These are phyloP conservation scores for Hexactinellida sp. DNA, from an alignment of 37 sponge, comb jelly and placozoan genomes.

Conservation along the genomic window DNA sequence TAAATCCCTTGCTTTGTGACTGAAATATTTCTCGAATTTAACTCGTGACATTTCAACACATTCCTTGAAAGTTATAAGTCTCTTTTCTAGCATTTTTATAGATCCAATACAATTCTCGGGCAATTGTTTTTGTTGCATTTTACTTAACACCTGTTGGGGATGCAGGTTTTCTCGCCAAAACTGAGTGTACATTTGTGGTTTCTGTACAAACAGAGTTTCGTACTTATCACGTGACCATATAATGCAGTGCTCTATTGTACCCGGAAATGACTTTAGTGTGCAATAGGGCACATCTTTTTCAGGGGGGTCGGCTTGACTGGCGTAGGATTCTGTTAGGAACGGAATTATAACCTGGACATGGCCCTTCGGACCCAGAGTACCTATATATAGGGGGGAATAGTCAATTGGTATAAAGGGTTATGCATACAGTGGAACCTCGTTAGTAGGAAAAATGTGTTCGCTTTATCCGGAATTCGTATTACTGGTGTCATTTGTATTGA, in stretches of 20 bases:
- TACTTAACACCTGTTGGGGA: slow-evolving; percentile 26
- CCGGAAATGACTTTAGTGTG: slow-evolving; percentile 93
- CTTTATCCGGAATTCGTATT: too few relatives aligned
- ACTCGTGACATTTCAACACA: slow-evolving; percentile 53
- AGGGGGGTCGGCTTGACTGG: slow-evolving; percentile 91
- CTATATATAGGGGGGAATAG: background rate
- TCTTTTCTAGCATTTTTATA: slow-evolving; percentile 36
- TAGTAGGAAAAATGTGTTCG: too few relatives aligned
- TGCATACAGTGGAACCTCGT: too few relatives aligned
- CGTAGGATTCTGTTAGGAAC: slow-evolving; percentile 85
- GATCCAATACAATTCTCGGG: slow-evolving; percentile 50
- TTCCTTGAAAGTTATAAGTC: slow-evolving; percentile 34
- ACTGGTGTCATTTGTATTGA: too few relatives aligned
- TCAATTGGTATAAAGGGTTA: too few relatives aligned
- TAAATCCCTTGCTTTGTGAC: slow-evolving; percentile 66
- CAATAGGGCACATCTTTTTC: slow-evolving; percentile 86
- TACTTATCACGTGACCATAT: slow-evolving; percentile 97
- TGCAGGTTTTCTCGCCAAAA: slow-evolving; percentile 53
- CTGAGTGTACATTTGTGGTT: slow-evolving; percentile 59
- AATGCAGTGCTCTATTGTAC: slow-evolving; percentile 90
- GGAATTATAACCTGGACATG: slow-evolving; percentile 91
- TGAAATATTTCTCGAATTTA: slow-evolving; percentile 85
- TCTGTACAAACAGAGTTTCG: slow-evolving; percentile 59
- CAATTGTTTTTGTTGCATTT: background rate
- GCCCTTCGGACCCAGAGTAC: slow-evolving; percentile 84